Conservation (phyloP, 1,140 invertebrate species). For the Cyrtorhinus lividipennis region DNA sequence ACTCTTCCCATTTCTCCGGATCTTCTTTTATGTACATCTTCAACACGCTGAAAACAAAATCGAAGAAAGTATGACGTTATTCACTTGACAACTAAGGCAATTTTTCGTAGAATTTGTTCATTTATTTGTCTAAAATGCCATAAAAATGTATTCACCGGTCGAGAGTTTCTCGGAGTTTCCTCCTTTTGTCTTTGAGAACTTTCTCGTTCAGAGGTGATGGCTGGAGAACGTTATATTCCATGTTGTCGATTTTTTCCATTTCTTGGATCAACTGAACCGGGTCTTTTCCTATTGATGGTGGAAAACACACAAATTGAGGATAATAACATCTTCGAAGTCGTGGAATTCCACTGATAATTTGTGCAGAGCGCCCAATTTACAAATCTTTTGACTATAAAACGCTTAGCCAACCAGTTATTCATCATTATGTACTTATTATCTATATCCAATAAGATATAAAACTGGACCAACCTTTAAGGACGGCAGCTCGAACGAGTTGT, state of each 20-base stretch:
- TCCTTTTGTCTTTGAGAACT: constrained; percentile 90
- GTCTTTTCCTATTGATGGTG: constrained; percentile 59
- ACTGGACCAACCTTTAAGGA: constrained; percentile 69
- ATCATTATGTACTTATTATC: too few species aligned
- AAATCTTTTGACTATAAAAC: too few species aligned
- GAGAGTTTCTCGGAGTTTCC: constrained; percentile 89
- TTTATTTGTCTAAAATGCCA: too few species aligned
- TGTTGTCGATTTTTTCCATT: constrained; percentile 95
- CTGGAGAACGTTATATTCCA: constrained; percentile 91
- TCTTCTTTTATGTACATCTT: constrained; percentile 97
- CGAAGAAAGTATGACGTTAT: too few species aligned
- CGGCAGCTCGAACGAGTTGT: constrained; percentile 85
- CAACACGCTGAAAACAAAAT: constrained; percentile 41
- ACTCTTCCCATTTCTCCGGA: constrained; percentile 78
- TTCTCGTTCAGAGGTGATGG: constrained; percentile 90
- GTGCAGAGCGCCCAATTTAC: too few species aligned
- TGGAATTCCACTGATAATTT: too few species aligned
- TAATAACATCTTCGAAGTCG: too few species aligned
- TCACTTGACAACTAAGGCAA: too few species aligned
- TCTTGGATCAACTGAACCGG: constrained; percentile 84
- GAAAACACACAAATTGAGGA: too few species aligned
- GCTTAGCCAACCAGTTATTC: too few species aligned
- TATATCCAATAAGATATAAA: too few species aligned
- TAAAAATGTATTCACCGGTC: constrained; percentile 51
- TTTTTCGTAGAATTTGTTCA: too few species aligned